Evolutionary conservation across 2,888 invertebrate genomes (phyloP), one percentile per base, ranked within the genome.

Genomic region (Abrostola triplasia): DNA sequence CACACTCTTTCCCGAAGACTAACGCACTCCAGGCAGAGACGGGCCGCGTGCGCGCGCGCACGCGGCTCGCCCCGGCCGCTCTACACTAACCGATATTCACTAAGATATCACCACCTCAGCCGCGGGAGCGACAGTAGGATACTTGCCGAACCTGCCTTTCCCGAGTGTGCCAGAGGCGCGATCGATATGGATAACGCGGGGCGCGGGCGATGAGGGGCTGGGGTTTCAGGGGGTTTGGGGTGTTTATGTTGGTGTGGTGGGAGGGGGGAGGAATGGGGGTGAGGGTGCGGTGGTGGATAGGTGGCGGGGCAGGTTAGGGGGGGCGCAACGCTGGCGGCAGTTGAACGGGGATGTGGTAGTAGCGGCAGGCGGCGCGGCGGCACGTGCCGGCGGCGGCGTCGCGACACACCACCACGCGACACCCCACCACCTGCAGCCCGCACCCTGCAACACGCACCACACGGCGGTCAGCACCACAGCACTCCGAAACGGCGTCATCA

Each of bases 301-400:
- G 82, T 75, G 77, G 76, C 76, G 80, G 82, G 83, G 76, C 80
- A 83, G 89, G 90, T 92, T 94, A 94, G 73, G 94, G 95, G 76
- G 95, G 94, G 75, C 92, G 90, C 79, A 93, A 90, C 88, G 98
- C 98, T 89, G 98, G 97, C 89, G 98, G 98, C 96, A 98, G 95
- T 90, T 96, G 97, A 92, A 98, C 96, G 88, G 98, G 98, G 96
- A 98, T 98, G 96, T 98, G 98, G 96, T 98, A 98, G 96, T 98
- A 98, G 96, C 98, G 98, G 97, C 98, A 98, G 95, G 97, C 96
- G 95, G 98, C 97, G 95, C 98, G 97, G 92, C 97, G 96, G 95
- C 98, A 98, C 95, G 97, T 96, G 95, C 98, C 98, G 94, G 98
- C 98, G 89, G 98, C 98, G 93, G 98, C 98, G 96, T 98, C 98